Base-by-base conservation (phyloP, 2,888 invertebrate species). In the Mythimna pallens region DNA sequence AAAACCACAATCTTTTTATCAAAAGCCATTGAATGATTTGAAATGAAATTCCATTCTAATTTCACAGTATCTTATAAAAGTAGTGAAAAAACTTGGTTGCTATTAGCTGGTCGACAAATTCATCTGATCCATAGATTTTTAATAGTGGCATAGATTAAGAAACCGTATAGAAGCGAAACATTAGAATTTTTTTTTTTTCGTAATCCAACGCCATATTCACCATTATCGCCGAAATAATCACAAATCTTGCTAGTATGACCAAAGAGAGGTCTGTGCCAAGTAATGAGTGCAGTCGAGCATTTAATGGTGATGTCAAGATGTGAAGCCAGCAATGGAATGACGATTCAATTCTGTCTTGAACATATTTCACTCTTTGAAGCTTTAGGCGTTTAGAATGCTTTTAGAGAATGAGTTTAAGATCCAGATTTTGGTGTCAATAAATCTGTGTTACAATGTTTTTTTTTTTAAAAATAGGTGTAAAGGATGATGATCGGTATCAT, bases 41-140 rank as follows among this genome's bases (percentile, higher is more conserved):
- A 73, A 86, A 77, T 62, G 55, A 82, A 74, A 76, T 81, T 84
- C 73, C 75, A 77, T 84, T 86, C 75, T 79, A 73, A 84, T 86
- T 84, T 84, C 82, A 84, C 84, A 80, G 76, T 76, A 54, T 67
- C 50, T 62, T 40, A 69, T 64, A 54, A 70, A 78, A 78, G 64
- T 65, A 74, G 66, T 78, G 62, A 70, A 80, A 76, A 80, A 84
- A 82, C 59, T 62, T 14, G 47, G 65, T 14, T n/a, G 73, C 34
- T 80, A 50, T 73, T 55, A 57, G 70, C 17, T 30, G 71, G 12
- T 66, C 73, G 74, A 86, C 78, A 87, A 81, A 80, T 76, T 83
- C 83, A 65, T 81, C 58, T 86, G 76, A 80, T 80, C 76, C 76
- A 78, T 78, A 71, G 61, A 55, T 61, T 61, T 47, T 30, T 79